Evolutionary conservation across 2,113 vertebrate genomes (phyloP), one percentile per base, ranked within the genome.

Genomic region (Melanerpes formicivorus): DNA sequence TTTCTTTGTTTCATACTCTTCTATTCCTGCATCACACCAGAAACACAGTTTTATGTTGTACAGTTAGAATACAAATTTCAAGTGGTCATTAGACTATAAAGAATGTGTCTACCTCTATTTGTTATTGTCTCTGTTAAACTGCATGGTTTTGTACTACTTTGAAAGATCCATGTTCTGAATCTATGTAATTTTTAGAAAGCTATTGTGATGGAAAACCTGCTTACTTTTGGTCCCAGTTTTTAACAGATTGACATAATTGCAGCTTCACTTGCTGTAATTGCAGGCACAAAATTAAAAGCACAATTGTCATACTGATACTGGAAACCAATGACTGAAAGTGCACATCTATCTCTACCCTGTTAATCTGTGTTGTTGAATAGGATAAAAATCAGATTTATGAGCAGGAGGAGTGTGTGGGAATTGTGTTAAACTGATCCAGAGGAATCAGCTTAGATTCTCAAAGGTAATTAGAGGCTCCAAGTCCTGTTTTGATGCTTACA

Each of bases 111-210:
- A 77, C 81, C 76, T 46, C 40, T 91, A 88, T 84, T 30, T 55
- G 54, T 65, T 96, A 78, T 75, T 95, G 37, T 73, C 86, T 84
- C 87, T 96, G 91, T 95, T 95, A 87, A 95, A 81, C 18, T 52
- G 15, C 37, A 44, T 48, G 3, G 2, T 87, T 89, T 87, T 74
- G 18, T 63, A 14, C 26, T 50, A 12, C 25, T 73, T 83, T 25
- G 34, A 73, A 69, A 67, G 8, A 72, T 34, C 11, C 19, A 52
- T 42, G 71, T 55, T 75, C 30, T 65, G 62, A 60, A 71, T 26
- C 11, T 54, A 29, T n/a, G 18, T 7, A 78, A 65, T 4, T 52
- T 80, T 55, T 40, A 11, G 60, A 66, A 52, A 66, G 18, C 19
- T 25, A 13, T 18, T 88, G 26, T 58, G 8, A 81, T 25, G 9